These are phyloP conservation scores for Pantherophis vulpinus DNA, from an alignment of 2,797 vertebrate genomes.

Conservation along the genomic window DNA sequence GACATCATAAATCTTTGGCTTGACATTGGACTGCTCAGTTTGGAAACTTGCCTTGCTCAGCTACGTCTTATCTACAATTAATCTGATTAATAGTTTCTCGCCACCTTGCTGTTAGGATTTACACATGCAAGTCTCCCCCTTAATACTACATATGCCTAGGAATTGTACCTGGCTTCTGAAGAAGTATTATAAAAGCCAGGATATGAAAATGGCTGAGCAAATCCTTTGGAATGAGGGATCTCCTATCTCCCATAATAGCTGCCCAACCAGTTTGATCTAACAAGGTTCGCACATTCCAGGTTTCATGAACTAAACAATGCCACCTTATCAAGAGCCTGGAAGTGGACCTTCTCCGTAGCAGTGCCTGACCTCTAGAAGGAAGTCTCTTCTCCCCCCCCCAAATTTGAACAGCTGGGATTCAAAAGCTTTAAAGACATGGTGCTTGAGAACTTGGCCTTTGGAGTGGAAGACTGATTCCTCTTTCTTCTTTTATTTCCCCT, in stretches of 20 bases:
- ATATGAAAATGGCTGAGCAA: neutral
- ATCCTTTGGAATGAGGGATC: neutral
- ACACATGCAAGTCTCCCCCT: neutral
- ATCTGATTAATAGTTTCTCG: neutral
- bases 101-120: neutral
- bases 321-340: neutral
- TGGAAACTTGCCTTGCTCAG: neutral
- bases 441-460: neutral
- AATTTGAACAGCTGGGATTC: neutral
- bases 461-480: neutral
- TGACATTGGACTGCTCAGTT: neutral
- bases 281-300: neutral
- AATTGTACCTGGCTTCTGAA: neutral
- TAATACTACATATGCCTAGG: neutral
- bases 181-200: neutral
- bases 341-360: neutral
- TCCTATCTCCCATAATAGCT: neutral
- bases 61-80: neutral
- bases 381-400: fast-evolving
- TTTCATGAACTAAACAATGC: neutral
- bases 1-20: neutral
- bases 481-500: neutral
- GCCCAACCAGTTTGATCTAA: neutral
- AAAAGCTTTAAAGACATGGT: neutral
- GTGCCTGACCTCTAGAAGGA: neutral